Conservation (phyloP, 2,797 vertebrate genomes). For the Atherinosoma microstoma region DNA sequence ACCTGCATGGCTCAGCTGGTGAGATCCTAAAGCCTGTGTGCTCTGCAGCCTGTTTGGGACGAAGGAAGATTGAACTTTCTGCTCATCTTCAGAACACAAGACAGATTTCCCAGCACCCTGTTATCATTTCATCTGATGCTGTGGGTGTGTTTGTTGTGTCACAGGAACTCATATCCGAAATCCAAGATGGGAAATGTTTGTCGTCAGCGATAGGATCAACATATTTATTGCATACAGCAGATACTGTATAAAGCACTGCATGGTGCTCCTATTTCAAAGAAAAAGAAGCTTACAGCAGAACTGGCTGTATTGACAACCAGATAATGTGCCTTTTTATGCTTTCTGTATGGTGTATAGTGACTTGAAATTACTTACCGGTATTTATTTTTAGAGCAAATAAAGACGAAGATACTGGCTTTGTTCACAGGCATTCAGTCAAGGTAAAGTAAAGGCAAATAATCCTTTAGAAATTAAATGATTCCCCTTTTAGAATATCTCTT, state of each 20-base stretch:
- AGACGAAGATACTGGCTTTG: background rate
- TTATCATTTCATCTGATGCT: slow-evolving; percentile 31
- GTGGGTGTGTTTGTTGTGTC: slow-evolving; percentile 10
- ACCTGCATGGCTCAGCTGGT: slow-evolving; percentile 28
- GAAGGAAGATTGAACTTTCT: slow-evolving; percentile 10
- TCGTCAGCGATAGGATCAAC: background rate
- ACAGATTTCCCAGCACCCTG: slow-evolving; percentile 10
- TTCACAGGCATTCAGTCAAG: slow-evolving; percentile 2
- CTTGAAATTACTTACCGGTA: background rate
- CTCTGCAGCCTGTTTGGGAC: slow-evolving; percentile 27
- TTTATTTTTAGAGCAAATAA: slow-evolving; percentile 8
- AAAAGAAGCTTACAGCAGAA: slow-evolving; percentile 23
- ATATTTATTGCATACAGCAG: slow-evolving; percentile 27
- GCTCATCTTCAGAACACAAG: slow-evolving; percentile 29
- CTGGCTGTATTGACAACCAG: slow-evolving; percentile 9
- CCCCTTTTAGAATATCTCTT: background rate
- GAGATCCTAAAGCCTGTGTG: slow-evolving; percentile 30
- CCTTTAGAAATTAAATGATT: background rate
- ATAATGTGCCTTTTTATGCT: background rate
- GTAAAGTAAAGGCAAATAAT: background rate
- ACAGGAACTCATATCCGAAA: slow-evolving; percentile 47
- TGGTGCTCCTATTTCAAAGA: slow-evolving; percentile 24
- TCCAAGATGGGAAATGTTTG: slow-evolving; percentile 37
- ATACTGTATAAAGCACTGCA: slow-evolving; percentile 2
- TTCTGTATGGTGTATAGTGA: background rate